Percentiles rank a stretch among this genome's conserved stretches.
These are phyloP conservation scores for Carposina sasakii DNA, from an alignment of 1,140 invertebrate genomes.

Conservation along the genomic window DNA sequence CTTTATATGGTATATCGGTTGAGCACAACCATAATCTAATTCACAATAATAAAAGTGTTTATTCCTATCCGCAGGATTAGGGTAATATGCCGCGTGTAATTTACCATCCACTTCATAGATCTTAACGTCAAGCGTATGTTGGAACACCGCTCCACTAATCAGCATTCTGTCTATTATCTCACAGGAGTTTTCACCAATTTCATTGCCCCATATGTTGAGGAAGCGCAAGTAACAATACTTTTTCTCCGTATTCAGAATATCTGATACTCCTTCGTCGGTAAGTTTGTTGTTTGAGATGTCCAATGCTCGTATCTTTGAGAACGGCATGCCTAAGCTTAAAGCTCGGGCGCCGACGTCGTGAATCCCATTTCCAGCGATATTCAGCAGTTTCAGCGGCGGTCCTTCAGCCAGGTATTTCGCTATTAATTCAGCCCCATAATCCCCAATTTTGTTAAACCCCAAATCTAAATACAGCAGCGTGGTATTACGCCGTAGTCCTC, in stretches of 20 bases:
- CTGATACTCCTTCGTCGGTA: conserved; percentile 60
- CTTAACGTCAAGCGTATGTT: conserved; percentile 72
- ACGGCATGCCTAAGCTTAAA: conserved; percentile 68
- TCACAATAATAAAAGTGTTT: conserved; percentile 58
- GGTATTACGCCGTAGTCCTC: conserved; percentile 65
- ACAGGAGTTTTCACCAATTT: conserved; percentile 51
- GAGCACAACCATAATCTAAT: conserved; percentile 42
- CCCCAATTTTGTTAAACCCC: conserved; percentile 73
- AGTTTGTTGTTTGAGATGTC: conserved; percentile 73
- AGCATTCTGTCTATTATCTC: conserved; percentile 70
- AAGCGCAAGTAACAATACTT: conserved; percentile 67
- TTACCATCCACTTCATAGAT: conserved; percentile 70
- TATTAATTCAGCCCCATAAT: conserved; percentile 70
- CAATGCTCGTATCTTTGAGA: conserved; percentile 69
- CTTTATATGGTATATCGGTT: conserved; percentile 51
- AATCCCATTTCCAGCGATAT: conserved; percentile 73
- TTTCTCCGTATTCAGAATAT: conserved; percentile 72
- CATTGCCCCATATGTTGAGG: conserved; percentile 74
- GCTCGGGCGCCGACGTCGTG: conserved; percentile 70
- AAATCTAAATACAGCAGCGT: conserved; percentile 73
- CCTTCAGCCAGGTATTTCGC: conserved; percentile 67
- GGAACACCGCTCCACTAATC: conserved; percentile 60
- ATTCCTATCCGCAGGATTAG: conserved; percentile 51
- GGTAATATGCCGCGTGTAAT: conserved; percentile 69
- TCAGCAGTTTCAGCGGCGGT: conserved; percentile 58